Evolutionary conservation across 2,797 vertebrate species (phyloP).

Genomic region (Microctenopoma steveboyesi): DNA sequence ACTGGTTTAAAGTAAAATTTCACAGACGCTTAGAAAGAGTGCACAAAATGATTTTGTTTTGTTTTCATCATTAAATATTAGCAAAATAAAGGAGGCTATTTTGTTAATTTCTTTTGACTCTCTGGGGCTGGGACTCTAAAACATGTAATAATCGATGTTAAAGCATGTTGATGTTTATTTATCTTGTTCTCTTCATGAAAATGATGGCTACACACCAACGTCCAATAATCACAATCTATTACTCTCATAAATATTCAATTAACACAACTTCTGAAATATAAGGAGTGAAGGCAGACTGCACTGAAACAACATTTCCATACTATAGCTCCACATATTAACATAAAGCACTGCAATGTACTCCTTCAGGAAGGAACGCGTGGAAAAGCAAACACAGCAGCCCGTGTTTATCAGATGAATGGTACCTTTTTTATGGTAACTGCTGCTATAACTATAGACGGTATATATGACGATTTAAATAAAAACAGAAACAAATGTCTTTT

Average conservation of each 20-base stretch:
- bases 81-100: too few species aligned
- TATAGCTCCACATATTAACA: constrained; percentile 6
- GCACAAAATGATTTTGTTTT: too few species aligned
- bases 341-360: neutral
- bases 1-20: too few species aligned
- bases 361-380: neutral
- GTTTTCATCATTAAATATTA: too few species aligned
- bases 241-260: constrained; percentile 43
- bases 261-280: neutral
- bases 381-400: neutral
- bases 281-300: too few species aligned
- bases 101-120: too few species aligned
- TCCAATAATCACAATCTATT: constrained; percentile 11
- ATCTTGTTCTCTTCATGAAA: constrained; percentile 20
- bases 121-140: neutral
- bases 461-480: neutral
- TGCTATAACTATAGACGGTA: neutral
- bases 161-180: constrained; percentile 28
- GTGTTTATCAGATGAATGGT: neutral
- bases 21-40: too few species aligned
- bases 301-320: constrained; percentile 23
- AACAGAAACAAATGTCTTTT: neutral
- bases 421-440: neutral
- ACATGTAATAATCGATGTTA: constrained; percentile 11
- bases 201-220: constrained; percentile 1